These are phyloP conservation scores for Halcyon smyrnensis DNA, from an alignment of 2,797 vertebrate genomes.

Conservation along the genomic window DNA sequence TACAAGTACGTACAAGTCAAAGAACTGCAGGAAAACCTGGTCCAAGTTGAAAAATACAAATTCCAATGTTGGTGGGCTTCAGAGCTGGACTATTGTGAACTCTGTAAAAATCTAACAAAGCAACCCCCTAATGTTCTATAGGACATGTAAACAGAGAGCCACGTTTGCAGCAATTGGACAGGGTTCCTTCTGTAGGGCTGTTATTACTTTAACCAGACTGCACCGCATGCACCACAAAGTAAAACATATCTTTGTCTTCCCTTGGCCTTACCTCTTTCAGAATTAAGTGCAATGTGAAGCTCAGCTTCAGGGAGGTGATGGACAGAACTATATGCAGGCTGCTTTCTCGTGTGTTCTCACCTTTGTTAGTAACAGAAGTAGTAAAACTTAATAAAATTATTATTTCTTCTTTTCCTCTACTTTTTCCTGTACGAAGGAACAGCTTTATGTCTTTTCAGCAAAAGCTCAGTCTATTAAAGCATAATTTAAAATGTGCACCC, in stretches of 20 bases:
- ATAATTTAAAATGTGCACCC: background rate
- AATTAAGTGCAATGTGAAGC: background rate
- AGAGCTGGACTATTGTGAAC: conserved; percentile 5
- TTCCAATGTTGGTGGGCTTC: conserved; percentile 29
- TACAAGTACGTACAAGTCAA: conserved; percentile 28
- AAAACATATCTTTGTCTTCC: background rate
- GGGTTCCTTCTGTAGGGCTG: conserved; percentile 4
- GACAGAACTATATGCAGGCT: background rate
- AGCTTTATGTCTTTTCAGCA: background rate
- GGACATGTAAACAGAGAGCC: conserved; percentile 42
- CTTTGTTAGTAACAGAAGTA: background rate
- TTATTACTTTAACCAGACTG: conserved; percentile 29
- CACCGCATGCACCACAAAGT: background rate
- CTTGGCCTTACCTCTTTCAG: background rate
- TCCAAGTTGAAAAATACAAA: conserved; percentile 55
- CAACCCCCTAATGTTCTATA: conserved; percentile 21
- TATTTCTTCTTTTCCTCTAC: background rate
- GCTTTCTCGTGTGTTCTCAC: background rate
- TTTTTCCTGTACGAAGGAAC: too few species aligned
- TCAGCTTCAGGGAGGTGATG: background rate
- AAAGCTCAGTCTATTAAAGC: background rate
- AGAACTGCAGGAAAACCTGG: conserved; percentile 56
- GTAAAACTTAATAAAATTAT: background rate
- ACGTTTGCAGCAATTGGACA: background rate
- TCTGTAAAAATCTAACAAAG: conserved; percentile 42